Conservation (phyloP, 2,797 vertebrate genomes). For the Neomorphus geoffroyi region DNA sequence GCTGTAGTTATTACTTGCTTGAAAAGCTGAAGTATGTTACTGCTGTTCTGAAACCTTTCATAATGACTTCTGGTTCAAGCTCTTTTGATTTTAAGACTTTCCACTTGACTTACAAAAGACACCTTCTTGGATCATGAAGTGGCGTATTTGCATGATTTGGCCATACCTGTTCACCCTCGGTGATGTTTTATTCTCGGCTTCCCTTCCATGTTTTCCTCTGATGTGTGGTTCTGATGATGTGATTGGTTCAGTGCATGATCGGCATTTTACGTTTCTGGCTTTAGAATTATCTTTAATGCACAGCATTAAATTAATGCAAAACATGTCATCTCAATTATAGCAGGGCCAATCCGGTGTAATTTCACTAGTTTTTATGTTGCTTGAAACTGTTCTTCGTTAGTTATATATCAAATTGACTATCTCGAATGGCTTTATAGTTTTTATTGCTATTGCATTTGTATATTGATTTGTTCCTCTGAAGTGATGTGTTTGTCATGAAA, state of each 20-base stretch:
- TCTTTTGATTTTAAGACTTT: slow-evolving; percentile 29
- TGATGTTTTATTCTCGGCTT: not conserved
- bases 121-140: not conserved
- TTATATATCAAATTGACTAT: not conserved
- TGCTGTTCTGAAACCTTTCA: not conserved
- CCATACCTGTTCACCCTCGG: not conserved
- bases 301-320: too few relatives aligned
- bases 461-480: not conserved
- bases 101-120: not conserved
- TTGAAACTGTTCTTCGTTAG: not conserved
- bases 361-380: not conserved
- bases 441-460: not conserved
- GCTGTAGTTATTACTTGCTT: not conserved
- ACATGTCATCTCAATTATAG: not conserved
- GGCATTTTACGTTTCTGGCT: not conserved
- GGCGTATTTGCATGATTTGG: not conserved
- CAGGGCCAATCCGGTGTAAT: not conserved
- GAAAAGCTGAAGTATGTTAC: not conserved
- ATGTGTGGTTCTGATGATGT: not conserved
- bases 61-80: not conserved
- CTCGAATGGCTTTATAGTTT: not conserved
- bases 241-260: not conserved
- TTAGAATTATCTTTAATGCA: not conserved
- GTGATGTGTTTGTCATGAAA: not conserved
- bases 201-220: not conserved